Evolutionary conservation across 2,113 vertebrate genomes (phyloP), one percentile per base, ranked within the genome.

Genomic region (Cheirogaleus medius): DNA sequence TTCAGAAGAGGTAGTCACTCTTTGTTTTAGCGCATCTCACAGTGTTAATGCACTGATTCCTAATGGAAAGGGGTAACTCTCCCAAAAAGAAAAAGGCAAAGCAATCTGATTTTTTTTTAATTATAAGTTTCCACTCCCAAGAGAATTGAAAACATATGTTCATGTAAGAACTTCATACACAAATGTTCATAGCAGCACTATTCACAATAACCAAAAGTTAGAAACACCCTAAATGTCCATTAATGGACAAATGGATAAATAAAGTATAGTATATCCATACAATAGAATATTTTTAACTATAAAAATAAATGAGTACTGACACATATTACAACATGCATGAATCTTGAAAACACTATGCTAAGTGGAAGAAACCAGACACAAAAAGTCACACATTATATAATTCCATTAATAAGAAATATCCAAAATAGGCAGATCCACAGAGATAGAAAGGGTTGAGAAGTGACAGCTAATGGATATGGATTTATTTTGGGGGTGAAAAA

Each of bases 71-170:
- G 37, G 6, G 6, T 87, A 69, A 82, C 52, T 68, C 44, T 69
- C 27, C 81, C 90, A 94, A 74, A 64, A 80, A 27, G 66, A 73
- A 90, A 90, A 96, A 87, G 21, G 32, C 47, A 74, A 42, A 81
- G n/a, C 23, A 54, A 49, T 85, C 73, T 74, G 6, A 37, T 69
- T 58, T 11, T 27, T 56, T 64, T 85, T 87, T 68, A 58, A 54
- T 74, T 66, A 37, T 29, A 37, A 42, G 32, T 52, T 84, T 91
- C 54, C 13, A n/a, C n/a, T 83, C 44, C 15, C 60, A 83, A 69
- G 44, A 91, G 44, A 91, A 66, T 23, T 71, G 12, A 93, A 83
- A 91, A 52, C 27, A 10, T 76, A 37, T 83, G 27, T 73, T 88
- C 39, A 58, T 49, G 25, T 3, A 25, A 84, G 58, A 63, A 56